A percentile compares a stretch with the other conserved stretches of the same genome.
Conservation (phyloP, 2,888 invertebrate species). For the Rotaria socialis region DNA sequence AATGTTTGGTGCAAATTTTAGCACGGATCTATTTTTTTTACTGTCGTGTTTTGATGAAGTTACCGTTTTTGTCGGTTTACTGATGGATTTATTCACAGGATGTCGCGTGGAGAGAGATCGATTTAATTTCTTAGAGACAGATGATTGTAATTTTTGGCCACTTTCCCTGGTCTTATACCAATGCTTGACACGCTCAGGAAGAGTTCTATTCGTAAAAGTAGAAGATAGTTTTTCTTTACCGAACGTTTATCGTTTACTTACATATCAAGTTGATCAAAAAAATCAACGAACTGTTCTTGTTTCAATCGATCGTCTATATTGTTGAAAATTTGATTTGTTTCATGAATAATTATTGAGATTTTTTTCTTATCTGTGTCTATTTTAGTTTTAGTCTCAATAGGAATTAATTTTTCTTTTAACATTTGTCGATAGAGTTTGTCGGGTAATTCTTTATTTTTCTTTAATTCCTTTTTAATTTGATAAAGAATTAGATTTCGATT, state of each 20-base stretch:
- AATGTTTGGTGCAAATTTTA: neutral
- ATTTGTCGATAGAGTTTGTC: conserved; percentile 21
- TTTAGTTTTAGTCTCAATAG: neutral
- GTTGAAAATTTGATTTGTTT: neutral
- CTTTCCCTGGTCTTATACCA: neutral
- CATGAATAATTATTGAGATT: neutral
- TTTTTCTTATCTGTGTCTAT: conserved; percentile 24
- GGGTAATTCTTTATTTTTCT: neutral
- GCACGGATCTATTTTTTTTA: neutral
- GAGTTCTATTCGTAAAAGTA: neutral
- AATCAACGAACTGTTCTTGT: neutral
- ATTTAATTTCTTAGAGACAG: neutral
- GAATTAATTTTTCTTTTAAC: neutral
- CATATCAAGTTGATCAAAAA: neutral
- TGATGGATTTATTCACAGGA: neutral
- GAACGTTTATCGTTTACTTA: neutral
- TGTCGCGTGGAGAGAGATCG: neutral
- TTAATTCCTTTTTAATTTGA: neutral
- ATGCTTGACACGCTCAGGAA: neutral
- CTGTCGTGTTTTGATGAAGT: neutral
- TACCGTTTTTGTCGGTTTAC: neutral
- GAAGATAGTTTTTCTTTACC: neutral
- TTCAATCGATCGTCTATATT: neutral
- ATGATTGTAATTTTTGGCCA: neutral
- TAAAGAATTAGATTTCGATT: neutral